Conservation (phyloP, 2,113 vertebrate species). For the Heloderma charlesbogerti region DNA sequence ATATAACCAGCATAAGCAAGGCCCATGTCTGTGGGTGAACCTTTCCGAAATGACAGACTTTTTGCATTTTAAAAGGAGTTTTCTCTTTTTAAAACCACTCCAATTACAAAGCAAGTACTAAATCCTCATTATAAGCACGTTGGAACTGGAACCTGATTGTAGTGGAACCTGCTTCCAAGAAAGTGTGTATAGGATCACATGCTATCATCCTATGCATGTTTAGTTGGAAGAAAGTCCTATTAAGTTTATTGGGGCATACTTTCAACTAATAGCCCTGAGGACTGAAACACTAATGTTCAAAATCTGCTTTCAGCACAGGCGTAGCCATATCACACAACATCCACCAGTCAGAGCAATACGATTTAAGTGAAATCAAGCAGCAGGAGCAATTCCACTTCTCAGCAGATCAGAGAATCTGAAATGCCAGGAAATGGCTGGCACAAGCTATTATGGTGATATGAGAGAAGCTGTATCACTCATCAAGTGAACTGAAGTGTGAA, state of each 20-base stretch:
- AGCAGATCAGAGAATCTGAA: not conserved
- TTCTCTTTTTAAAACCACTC: not conserved
- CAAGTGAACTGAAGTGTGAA: not conserved
- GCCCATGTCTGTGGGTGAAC: not conserved
- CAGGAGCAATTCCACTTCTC: slow-evolving; percentile 13
- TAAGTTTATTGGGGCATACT: not conserved
- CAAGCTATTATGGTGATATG: not conserved
- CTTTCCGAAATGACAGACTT: not conserved
- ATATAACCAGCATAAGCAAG: not conserved
- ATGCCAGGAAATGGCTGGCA: not conserved
- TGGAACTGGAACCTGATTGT: not conserved
- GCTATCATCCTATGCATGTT: not conserved
- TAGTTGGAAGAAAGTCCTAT: not conserved
- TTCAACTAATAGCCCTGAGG: not conserved
- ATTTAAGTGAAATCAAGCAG: not conserved
- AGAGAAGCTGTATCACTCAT: not conserved
- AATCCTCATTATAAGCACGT: not conserved
- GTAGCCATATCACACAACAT: rapidly evolving
- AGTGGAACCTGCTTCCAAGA: not conserved
- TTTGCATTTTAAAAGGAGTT: not conserved
- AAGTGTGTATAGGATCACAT: not conserved
- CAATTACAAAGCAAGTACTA: not conserved
- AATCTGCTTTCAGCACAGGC: too few species aligned
- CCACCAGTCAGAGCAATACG: not conserved
- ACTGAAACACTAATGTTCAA: not conserved